These are phyloP conservation scores for Pimephales promelas DNA, from an alignment of 2,113 vertebrate genomes.

Conservation along the genomic window DNA sequence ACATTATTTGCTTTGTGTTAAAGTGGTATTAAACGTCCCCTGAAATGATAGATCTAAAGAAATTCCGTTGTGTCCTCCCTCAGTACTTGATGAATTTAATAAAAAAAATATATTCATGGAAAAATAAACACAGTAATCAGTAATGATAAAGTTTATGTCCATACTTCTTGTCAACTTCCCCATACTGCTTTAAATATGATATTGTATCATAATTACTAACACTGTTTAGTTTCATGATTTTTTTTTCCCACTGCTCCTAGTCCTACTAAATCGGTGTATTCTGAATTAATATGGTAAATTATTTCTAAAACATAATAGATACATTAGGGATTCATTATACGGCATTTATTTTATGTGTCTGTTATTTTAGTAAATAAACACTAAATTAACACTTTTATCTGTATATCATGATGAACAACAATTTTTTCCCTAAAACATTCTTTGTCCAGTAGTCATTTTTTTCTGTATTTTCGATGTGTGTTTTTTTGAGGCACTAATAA, in stretches of 20 bases:
- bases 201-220: neutral
- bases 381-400: no score
- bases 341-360: conserved; percentile 5
- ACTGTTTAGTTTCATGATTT: neutral
- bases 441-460: neutral
- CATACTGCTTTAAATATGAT: neutral
- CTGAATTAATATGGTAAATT: neutral
- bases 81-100: neutral
- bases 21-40: neutral
- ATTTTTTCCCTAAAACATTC: neutral
- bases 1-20: neutral
- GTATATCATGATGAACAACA: neutral
- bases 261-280: neutral
- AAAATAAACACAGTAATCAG: neutral
- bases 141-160: no score
- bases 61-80: no score
- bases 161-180: no score
- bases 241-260: neutral
- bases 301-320: neutral
- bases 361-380: no score
- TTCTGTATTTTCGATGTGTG: neutral
- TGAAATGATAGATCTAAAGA: neutral
- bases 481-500: conserved; percentile 23
- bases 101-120: neutral
- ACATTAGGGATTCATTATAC: conserved; percentile 3